phyloP scores from a whole-genome alignment of 2,797 vertebrate species.

The Chrysocyon brachyurus region DNA sequence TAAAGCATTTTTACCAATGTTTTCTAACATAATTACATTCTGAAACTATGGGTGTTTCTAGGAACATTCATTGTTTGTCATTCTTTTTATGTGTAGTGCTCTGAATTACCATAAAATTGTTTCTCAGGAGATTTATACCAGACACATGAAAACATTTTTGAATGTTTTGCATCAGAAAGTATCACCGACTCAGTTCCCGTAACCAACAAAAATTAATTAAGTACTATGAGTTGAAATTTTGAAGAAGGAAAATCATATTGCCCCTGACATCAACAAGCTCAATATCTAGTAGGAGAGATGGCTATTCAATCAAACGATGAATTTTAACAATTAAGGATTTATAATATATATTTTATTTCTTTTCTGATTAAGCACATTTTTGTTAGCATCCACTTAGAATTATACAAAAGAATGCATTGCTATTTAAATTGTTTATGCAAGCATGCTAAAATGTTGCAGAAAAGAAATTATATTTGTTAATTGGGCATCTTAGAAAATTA shows the following conservation, averaged over 20 bases:
- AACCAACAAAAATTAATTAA: background rate
- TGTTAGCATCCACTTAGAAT: slow-evolving; percentile 79
- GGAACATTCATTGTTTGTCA: background rate
- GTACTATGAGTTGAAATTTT: slow-evolving; percentile 7
- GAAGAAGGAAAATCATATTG: background rate
- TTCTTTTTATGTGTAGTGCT: slow-evolving; percentile 4
- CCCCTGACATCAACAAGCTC: background rate
- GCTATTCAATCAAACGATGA: slow-evolving; percentile 27
- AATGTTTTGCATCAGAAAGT: slow-evolving; percentile 74
- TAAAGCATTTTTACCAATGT: background rate
- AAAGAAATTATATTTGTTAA: slow-evolving; percentile 62
- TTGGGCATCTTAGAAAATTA: slow-evolving; percentile 61
- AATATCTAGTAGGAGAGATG: background rate
- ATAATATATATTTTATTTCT: slow-evolving; percentile 79
- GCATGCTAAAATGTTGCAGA: slow-evolving; percentile 57
- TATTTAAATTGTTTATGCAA: slow-evolving; percentile 81
- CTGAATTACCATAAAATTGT: slow-evolving; percentile 63
- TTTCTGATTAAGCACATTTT: slow-evolving; percentile 83
- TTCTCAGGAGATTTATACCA: slow-evolving; percentile 31
- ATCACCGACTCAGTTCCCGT: slow-evolving; percentile 44
- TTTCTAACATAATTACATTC: slow-evolving; percentile 32
- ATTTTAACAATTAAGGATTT: slow-evolving; percentile 74
- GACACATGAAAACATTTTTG: background rate
- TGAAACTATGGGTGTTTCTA: background rate
- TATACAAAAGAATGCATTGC: slow-evolving; percentile 79